Conservation (phyloP, 2,888 invertebrate species). For the Silvanus unidentatus region DNA sequence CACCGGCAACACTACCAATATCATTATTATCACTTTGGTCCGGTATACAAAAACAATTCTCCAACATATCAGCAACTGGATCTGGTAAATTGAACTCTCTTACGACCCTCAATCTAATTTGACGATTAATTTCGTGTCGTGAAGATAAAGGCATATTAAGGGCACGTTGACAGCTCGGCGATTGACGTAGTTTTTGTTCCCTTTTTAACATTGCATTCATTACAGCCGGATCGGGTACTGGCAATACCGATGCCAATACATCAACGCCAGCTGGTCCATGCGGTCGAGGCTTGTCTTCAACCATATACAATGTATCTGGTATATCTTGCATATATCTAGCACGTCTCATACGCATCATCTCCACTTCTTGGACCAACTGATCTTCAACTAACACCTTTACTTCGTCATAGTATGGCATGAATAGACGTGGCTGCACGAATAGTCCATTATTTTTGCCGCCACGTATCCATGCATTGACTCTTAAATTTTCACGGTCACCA, state of each 20-base stretch:
- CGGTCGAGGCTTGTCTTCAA: conserved; percentile 36
- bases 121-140: conserved; percentile 67
- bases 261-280: conserved; percentile 55
- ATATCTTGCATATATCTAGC: conserved; percentile 72
- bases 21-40: conserved; percentile 40
- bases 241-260: conserved; percentile 59
- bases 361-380: conserved; percentile 70
- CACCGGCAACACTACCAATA: conserved; percentile 30
- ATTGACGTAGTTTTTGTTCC: conserved; percentile 73
- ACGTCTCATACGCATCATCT: conserved; percentile 38
- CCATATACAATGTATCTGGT: conserved; percentile 92
- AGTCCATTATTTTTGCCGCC: conserved; percentile 67
- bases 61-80: conserved; percentile 72
- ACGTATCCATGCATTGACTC: conserved; percentile 75
- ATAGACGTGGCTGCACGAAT: conserved; percentile 79
- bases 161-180: conserved; percentile 75
- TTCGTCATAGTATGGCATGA: conserved; percentile 93
- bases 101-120: conserved; percentile 82
- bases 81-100: conserved; percentile 93
- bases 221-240: conserved; percentile 72
- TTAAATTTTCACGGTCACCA: conserved; percentile 60
- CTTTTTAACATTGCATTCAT: conserved; percentile 77
- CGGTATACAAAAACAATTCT: conserved; percentile 46
- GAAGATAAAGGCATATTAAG: conserved; percentile 69
- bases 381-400: conserved; percentile 84